Conservation (phyloP, 2,113 vertebrate species). For the Limnothrissa miodon region DNA sequence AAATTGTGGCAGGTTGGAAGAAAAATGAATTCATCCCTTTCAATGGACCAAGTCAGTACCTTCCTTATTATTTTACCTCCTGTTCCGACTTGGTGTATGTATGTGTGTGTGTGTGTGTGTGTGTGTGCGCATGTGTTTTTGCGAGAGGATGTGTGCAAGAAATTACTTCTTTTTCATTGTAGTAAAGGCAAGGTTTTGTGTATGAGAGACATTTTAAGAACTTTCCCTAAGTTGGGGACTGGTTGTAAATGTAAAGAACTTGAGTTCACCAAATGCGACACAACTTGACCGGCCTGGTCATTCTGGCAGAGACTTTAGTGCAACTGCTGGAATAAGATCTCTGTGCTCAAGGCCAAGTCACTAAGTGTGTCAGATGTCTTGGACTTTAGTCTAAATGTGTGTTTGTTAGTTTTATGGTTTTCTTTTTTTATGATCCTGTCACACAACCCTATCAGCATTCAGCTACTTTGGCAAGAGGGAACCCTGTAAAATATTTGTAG, state of each 20-base stretch:
- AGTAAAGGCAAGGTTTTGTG: neutral
- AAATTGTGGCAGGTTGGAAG: neutral
- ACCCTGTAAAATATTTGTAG: conserved; percentile 61
- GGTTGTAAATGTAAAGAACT: neutral
- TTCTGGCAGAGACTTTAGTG: neutral
- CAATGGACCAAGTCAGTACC: neutral
- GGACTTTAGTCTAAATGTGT: conserved; percentile 8
- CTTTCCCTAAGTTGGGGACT: neutral
- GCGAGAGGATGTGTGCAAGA: neutral
- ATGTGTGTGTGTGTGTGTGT: neutral
- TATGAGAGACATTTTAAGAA: conserved; percentile 9
- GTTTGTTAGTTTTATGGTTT: conserved; percentile 26
- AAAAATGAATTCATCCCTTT: neutral
- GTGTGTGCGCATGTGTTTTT: neutral
- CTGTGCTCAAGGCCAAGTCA: conserved; percentile 6
- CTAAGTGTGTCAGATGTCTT: neutral
- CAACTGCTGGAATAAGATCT: neutral
- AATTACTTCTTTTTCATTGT: neutral
- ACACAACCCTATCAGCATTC: conserved; percentile 31
- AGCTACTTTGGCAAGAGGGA: conserved; percentile 54
- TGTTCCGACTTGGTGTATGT: neutral
- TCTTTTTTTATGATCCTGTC: conserved; percentile 39
- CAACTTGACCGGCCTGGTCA: neutral
- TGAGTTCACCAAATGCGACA: neutral
- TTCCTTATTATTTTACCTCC: neutral